These are phyloP conservation scores for Gambusia holbrooki DNA, from an alignment of 2,113 vertebrate genomes.

Conservation along the genomic window DNA sequence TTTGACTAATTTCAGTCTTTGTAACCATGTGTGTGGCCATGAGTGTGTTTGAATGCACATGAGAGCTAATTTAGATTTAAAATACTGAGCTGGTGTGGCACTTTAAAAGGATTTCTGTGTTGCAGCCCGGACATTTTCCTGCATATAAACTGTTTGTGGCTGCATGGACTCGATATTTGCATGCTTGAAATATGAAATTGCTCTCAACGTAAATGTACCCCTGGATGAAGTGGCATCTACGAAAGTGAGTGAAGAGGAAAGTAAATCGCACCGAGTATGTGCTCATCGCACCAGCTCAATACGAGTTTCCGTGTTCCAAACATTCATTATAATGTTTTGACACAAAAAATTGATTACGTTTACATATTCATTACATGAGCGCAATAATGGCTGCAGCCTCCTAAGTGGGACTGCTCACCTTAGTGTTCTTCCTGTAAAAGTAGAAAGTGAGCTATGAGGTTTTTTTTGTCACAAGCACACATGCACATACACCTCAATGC, in stretches of 20 bases:
- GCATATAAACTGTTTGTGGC: constrained; percentile 50
- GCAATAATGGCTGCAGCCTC: constrained; percentile 8
- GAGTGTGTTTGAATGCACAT: constrained; percentile 48
- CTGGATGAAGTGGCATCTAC: constrained; percentile 54
- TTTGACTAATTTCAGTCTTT: constrained; percentile 58
- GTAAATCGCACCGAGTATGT: constrained; percentile 42
- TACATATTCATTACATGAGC: constrained; percentile 51
- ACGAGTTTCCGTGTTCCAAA: constrained; percentile 45
- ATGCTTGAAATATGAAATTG: constrained; percentile 74
- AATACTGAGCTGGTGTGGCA: constrained; percentile 30
- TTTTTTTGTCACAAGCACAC: constrained; percentile 33
- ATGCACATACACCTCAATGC: constrained; percentile 52
- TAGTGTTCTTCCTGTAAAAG: constrained; percentile 40
- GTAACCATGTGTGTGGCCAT: constrained; percentile 16
- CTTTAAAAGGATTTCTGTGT: constrained; percentile 54
- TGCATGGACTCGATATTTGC: constrained; percentile 65
- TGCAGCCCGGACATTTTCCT: constrained; percentile 52
- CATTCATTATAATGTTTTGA: constrained; percentile 65
- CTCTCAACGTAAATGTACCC: constrained; percentile 73
- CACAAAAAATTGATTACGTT: constrained; percentile 57
- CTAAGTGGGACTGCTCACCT: constrained; percentile 42
- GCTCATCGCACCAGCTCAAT: constrained; percentile 27
- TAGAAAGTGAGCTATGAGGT: constrained; percentile 57
- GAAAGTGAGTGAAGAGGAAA: constrained; percentile 53
- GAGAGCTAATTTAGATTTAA: constrained; percentile 61